These are phyloP conservation scores for Dolichotis patagonum DNA, from an alignment of 2,113 vertebrate genomes.

Conservation along the genomic window DNA sequence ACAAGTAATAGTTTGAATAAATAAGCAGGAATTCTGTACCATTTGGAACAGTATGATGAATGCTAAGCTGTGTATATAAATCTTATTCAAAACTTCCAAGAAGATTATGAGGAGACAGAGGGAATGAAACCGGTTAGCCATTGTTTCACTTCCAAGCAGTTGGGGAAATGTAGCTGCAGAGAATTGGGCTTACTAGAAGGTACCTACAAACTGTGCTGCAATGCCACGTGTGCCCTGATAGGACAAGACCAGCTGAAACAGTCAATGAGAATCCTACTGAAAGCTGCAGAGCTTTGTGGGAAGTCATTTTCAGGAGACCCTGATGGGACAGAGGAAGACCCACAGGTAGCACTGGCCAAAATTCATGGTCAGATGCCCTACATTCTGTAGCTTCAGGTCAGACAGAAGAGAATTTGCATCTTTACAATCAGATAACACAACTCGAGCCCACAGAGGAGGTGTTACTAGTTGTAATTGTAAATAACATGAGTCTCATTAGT, in stretches of 20 bases:
- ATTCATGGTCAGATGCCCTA: too few species aligned
- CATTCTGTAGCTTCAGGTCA: too few species aligned
- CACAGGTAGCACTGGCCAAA: constrained; percentile 88
- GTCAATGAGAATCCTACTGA: too few species aligned
- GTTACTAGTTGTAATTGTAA: too few species aligned
- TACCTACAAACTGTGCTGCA: background rate
- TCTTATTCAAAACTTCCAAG: background rate
- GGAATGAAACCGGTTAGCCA: too few species aligned
- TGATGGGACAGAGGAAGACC: constrained; percentile 96
- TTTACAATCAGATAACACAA: too few species aligned
- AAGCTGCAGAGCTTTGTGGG: constrained; percentile 91
- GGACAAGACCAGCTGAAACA: too few species aligned
- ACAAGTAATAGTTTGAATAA: background rate
- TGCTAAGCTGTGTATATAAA: background rate
- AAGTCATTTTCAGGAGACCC: constrained; percentile 94
- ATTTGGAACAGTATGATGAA: background rate
- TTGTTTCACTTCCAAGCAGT: too few species aligned
- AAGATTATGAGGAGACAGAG: too few species aligned
- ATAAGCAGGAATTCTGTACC: background rate
- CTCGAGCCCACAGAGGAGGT: too few species aligned
- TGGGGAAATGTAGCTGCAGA: background rate
- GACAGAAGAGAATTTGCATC: too few species aligned
- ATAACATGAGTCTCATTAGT: too few species aligned
- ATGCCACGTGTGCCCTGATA: background rate
- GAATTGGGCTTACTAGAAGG: background rate